Conservation (phyloP, 2,113 vertebrate species). For the Lycaon pictus region DNA sequence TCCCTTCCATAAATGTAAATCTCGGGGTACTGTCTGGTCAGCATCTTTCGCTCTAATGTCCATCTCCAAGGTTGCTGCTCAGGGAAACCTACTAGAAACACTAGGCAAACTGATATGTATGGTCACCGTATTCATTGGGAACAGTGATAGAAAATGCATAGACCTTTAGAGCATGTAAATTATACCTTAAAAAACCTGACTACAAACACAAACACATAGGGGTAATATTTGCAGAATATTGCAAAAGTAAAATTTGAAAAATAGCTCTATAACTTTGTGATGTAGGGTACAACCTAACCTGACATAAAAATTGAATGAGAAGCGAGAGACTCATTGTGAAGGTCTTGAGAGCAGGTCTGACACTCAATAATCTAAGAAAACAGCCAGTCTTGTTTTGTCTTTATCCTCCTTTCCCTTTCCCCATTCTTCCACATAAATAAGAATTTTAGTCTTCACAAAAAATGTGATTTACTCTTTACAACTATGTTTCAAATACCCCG, state of each 20-base stretch:
- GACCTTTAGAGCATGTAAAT: not conserved
- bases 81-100: not conserved
- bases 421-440: not conserved
- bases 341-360: not conserved
- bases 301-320: not conserved
- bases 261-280: not conserved
- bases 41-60: not conserved
- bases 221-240: not conserved
- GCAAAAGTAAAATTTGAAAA: slow-evolving; percentile 34
- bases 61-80: not conserved
- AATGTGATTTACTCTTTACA: not conserved
- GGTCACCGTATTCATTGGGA: not conserved
- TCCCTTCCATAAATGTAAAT: not conserved
- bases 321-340: not conserved
- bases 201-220: not conserved
- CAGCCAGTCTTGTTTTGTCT: not conserved
- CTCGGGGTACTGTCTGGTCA: no score
- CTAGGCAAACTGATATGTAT: not conserved
- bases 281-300: not conserved
- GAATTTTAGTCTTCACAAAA: not conserved
- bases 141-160: not conserved
- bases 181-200: not conserved
- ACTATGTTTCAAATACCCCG: not conserved
- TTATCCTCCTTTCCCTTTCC: not conserved
- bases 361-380: not conserved